Evolutionary conservation across 2,888 invertebrate species (phyloP), one percentile per base, ranked within the genome.

Genomic region (Phyllotreta cruciferae): DNA sequence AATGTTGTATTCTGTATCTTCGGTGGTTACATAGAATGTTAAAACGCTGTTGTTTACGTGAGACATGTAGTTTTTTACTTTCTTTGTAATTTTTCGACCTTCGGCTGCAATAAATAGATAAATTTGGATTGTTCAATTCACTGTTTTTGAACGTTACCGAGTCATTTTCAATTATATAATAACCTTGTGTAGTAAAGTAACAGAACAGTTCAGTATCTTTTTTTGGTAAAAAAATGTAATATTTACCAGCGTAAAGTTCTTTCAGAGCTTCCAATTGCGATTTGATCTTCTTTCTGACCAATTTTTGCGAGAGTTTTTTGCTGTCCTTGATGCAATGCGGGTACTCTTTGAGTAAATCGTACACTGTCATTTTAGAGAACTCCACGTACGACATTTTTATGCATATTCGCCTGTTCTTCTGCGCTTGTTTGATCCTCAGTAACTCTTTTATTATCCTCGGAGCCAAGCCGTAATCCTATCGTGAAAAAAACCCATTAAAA

Each of bases 361-460:
- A 69, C n/a, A 78, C 72, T 10, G 73, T 66, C 44, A 69, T 75
- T 56, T 76, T 78, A 1, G 75, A 74, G 55, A 76, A 71, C 71
- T 83, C 83, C 0, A 81, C 73, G 60, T 78, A 82, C 11, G 82
- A 80, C 63, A 82, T 73, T 35, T 75, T 68, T 36, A 81, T 75
- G 38, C 71, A 70, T 68, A 82, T 77, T 71, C 78, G 77, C 3
- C 69, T 73, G 57, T 75, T 72, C 45, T 66, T 70, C 52, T 73
- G 74, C 41, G 66, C 63, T 13, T 68, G 66, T 64, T 78, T 80
- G 35, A 77, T 66, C 37, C 68, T 41, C 50, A 82, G 78, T 62
- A 83, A 69, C 52, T 78, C 75, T 34, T 76, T 68, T 34, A 81
- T 68, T 10, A 80, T 58, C 67, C 83, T 75, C 7, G 80, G 78